Conservation (phyloP, 2,113 vertebrate species). For the Chaetura pelagica region DNA sequence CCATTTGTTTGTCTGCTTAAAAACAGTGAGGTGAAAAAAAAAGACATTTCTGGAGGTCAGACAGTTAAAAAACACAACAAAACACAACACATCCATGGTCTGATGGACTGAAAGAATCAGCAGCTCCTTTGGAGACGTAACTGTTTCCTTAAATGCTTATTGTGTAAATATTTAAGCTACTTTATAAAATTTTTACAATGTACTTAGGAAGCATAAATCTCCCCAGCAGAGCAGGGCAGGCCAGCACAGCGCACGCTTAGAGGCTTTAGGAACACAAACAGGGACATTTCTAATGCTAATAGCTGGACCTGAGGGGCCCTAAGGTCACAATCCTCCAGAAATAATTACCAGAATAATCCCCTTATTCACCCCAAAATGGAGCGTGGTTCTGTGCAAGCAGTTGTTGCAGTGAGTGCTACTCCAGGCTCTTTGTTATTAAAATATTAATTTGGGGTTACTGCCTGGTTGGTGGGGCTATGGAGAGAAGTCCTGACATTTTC, state of each 20-base stretch:
- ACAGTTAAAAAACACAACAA: not conserved
- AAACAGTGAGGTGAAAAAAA: conserved; percentile 40
- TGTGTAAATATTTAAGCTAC: conserved; percentile 71
- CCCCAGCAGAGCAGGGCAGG: not conserved
- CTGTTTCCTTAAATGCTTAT: conserved; percentile 58
- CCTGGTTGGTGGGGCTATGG: accelerated
- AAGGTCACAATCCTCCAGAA: not conserved
- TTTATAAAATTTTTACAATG: conserved; percentile 59
- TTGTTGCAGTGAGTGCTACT: accelerated
- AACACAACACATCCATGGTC: not conserved
- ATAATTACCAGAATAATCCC: not conserved
- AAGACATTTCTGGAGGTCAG: conserved; percentile 52
- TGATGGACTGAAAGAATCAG: conserved; percentile 18
- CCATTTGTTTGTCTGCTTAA: conserved; percentile 67
- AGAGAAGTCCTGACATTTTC: not conserved
- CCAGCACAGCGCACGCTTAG: not conserved
- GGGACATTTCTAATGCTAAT: conserved; percentile 18
- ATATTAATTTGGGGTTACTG: too few relatives aligned
- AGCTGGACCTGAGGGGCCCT: not conserved
- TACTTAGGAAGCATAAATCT: conserved; percentile 56
- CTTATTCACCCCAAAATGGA: not conserved
- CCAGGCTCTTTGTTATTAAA: accelerated
- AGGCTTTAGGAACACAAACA: not conserved
- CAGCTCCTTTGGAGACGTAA: conserved; percentile 28
- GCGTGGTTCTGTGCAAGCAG: accelerated